Evolutionary conservation across 2,113 vertebrate genomes (phyloP).

Genomic region (Illadopsis cleaveri): DNA sequence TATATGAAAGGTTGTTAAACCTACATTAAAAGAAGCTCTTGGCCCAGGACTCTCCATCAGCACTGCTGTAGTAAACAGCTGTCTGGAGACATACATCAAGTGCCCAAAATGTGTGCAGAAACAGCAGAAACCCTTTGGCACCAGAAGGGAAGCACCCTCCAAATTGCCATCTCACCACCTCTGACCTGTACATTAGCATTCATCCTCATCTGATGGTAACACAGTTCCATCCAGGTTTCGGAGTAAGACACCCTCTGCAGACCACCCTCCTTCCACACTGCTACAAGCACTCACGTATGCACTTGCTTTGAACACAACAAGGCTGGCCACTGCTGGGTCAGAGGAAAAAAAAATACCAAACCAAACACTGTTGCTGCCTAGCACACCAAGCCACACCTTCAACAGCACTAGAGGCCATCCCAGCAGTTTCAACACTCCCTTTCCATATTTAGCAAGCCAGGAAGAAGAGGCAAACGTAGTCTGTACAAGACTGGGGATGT

Average conservation of each 20-base stretch:
- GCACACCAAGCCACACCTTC: background rate
- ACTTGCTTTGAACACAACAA: background rate
- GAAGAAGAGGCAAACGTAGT: background rate
- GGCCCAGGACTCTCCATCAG: background rate
- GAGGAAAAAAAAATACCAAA: background rate
- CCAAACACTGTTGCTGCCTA: background rate
- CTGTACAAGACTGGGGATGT: background rate
- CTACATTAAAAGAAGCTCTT: background rate
- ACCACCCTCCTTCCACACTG: background rate
- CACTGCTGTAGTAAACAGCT: background rate
- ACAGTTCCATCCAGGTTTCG: background rate
- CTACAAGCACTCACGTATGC: background rate
- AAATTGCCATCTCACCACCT: background rate
- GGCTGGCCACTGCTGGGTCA: background rate
- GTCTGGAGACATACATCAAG: background rate
- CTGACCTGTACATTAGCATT: background rate
- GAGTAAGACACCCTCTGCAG: background rate
- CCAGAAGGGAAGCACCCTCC: background rate
- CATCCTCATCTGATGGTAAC: background rate
- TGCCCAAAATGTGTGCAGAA: background rate
- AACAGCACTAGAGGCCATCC: background rate
- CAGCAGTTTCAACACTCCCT: background rate
- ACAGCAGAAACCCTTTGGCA: background rate
- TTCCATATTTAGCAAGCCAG: background rate
- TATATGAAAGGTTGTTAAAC: background rate